These are phyloP conservation scores for Heliconius aoede DNA, from an alignment of 2,888 invertebrate genomes.

Conservation along the genomic window DNA sequence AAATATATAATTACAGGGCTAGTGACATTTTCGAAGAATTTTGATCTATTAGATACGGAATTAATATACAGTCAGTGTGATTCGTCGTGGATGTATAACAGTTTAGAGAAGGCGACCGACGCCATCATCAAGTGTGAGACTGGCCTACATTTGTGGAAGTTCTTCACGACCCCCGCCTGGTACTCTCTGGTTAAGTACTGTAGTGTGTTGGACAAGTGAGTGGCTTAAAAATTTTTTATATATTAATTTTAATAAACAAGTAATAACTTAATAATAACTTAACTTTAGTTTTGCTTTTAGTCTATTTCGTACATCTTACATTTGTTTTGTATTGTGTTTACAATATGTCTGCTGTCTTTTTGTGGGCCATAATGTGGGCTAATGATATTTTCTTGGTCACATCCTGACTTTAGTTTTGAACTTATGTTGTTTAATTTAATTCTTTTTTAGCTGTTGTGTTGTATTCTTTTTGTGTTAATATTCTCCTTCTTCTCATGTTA, in stretches of 20 bases:
- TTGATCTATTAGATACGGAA: conserved; percentile 84
- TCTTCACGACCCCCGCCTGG: conserved; percentile 85
- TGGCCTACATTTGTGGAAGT: conserved; percentile 86
- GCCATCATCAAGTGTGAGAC: conserved; percentile 85
- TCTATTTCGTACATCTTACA: too few relatives aligned
- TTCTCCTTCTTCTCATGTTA: too few relatives aligned
- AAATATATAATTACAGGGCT: conserved; percentile 58
- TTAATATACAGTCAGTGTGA: conserved; percentile 79
- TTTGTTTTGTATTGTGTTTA: too few relatives aligned
- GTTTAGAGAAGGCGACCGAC: conserved; percentile 81
- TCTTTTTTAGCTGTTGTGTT: too few relatives aligned
- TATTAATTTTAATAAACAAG: neutral
- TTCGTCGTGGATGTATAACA: conserved; percentile 83
- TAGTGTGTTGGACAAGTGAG: conserved; percentile 84
- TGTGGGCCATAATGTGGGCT: too few relatives aligned
- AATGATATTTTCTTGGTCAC: too few relatives aligned
- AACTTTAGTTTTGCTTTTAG: too few relatives aligned
- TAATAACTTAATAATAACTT: too few relatives aligned
- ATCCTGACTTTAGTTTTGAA: too few relatives aligned
- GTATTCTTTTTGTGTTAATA: too few relatives aligned
- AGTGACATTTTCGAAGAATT: conserved; percentile 82
- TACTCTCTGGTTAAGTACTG: conserved; percentile 83
- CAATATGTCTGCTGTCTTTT: too few relatives aligned
- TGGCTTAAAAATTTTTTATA: conserved; percentile 21
- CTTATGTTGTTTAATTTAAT: too few relatives aligned